Percentiles rank a stretch among this genome's conserved stretches.
Conservation (phyloP, 2,888 invertebrate genomes). For the Amblyjoppa fuscipennis region DNA sequence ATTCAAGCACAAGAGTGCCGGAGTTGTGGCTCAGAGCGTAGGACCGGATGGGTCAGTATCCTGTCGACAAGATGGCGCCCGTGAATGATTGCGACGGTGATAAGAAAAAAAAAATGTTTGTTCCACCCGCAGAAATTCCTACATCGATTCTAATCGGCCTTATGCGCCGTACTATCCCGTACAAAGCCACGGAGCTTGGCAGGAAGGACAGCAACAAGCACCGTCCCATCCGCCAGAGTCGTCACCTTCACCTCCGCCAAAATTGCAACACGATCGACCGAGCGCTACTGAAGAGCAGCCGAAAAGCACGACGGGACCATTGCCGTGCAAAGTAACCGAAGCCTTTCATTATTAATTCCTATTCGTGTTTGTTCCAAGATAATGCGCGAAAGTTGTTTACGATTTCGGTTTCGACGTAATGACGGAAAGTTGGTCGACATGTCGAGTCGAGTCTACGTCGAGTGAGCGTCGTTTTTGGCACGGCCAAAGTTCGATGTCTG, state of each 20-base stretch:
- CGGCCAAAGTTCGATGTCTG: neutral
- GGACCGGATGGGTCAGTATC: conserved; percentile 56
- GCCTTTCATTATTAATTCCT: neutral
- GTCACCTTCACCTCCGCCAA: conserved; percentile 56
- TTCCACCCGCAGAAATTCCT: conserved; percentile 60
- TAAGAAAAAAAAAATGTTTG: neutral
- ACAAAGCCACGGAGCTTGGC: conserved; percentile 77
- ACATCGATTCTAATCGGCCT: conserved; percentile 72
- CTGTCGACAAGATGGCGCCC: neutral
- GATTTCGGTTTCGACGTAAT: neutral
- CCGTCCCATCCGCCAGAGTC: conserved; percentile 58
- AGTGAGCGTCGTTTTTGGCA: neutral
- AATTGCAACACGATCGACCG: conserved; percentile 51
- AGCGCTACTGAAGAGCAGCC: conserved; percentile 55
- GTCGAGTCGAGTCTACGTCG: neutral
- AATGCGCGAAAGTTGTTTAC: neutral
- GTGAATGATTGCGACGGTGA: neutral
- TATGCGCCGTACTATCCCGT: conserved; percentile 76
- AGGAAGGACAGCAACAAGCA: conserved; percentile 73
- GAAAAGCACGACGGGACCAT: conserved; percentile 59
- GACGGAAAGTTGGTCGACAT: neutral
- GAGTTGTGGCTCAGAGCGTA: conserved; percentile 76
- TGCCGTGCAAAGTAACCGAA: conserved; percentile 66
- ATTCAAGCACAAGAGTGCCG: conserved; percentile 80
- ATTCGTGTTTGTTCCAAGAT: neutral